Percentiles rank a stretch among this genome's conserved stretches.
Conservation (phyloP, 2,888 invertebrate genomes). For the Neelides folsomi region DNA sequence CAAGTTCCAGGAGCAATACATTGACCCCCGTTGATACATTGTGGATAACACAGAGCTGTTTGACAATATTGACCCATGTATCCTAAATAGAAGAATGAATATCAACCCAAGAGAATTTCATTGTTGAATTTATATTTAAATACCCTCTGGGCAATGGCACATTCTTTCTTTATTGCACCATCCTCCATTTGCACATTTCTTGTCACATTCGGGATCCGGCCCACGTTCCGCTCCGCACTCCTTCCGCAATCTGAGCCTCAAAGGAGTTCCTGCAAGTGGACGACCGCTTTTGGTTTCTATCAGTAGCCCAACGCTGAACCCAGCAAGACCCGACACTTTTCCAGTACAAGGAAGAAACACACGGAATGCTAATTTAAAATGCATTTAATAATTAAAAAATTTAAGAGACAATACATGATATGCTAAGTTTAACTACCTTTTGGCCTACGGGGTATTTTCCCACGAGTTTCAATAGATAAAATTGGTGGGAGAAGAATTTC, state of each 20-base stretch:
- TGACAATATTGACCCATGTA: slow-evolving; percentile 72
- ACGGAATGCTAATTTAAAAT: slow-evolving; percentile 56
- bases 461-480: slow-evolving; percentile 71
- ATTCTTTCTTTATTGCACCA: slow-evolving; percentile 71
- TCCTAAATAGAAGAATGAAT: slow-evolving; percentile 1
- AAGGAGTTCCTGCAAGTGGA: slow-evolving; percentile 71
- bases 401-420: no score
- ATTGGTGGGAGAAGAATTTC: slow-evolving; percentile 72
- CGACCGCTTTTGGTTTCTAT: slow-evolving; percentile 66
- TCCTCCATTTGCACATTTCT: slow-evolving; percentile 72
- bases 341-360: slow-evolving; percentile 74
- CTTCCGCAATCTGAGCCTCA: slow-evolving; percentile 74
- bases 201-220: slow-evolving; percentile 76
- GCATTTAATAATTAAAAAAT: no score
- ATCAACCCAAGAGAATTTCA: no score
- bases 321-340: slow-evolving; percentile 73
- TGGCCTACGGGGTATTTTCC: slow-evolving; percentile 68
- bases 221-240: slow-evolving; percentile 87
- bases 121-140: slow-evolving; percentile 36
- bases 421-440: slow-evolving; percentile 56
- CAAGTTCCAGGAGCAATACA: slow-evolving; percentile 81
- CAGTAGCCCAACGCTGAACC: slow-evolving; percentile 71
- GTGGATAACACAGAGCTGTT: slow-evolving; percentile 79
- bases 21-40: slow-evolving; percentile 83
- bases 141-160: slow-evolving; percentile 77